Evolutionary conservation across 53 echinoderm and acorn worm genomes (phyloP), one percentile per base, ranked within the genome.

Genomic region (Temnopleurus reevesii): DNA sequence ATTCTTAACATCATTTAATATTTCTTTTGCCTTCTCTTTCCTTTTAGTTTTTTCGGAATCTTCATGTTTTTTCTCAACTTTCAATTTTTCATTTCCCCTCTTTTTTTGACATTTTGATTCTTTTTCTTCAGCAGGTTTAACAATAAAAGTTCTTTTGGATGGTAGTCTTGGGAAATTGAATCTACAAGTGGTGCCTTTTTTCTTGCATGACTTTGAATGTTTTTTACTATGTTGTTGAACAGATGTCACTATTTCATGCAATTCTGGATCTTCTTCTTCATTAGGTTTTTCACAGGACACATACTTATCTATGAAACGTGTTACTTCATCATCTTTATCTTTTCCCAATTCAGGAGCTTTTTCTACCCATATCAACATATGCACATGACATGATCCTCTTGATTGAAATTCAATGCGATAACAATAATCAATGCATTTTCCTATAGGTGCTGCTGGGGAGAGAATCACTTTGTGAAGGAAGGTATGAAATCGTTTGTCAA

Each of bases 161-260:
- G 93, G 93, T 77, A 76, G 93, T 76, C 93, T 90, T 46, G 95
- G 95, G 33, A 93, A 95, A 91, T 95, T 93, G 61, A 90, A 95
- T 64, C 95, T 51, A 77, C 93, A 95, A 13, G 57, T 57, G 51
- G 71, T 91, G 46, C 95, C 93, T 33, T 65, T 86, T 46, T 93
- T 95, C 93, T 3, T 3, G 13, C 61, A 61, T 12, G 61, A 30
- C n/a, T 61, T 61, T 18, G 61, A 61, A 61, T 61, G 61, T 92
- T 89, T 93, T 77, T 89, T 91, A 31, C 61, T 61, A 31, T 61
- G 61, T 61, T 61, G 61, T 31, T 61, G 61, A 2, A 61, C 61
- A 0, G 31, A 29, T 5, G 12, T 1, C 13, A 33, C 31, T 61
- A 61, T 61, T 31, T 61, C 61, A 31, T 61, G 53, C 21, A 94